Evolutionary conservation across 2,888 invertebrate species (phyloP).

Genomic region (Amphipyra tragopoginis): DNA sequence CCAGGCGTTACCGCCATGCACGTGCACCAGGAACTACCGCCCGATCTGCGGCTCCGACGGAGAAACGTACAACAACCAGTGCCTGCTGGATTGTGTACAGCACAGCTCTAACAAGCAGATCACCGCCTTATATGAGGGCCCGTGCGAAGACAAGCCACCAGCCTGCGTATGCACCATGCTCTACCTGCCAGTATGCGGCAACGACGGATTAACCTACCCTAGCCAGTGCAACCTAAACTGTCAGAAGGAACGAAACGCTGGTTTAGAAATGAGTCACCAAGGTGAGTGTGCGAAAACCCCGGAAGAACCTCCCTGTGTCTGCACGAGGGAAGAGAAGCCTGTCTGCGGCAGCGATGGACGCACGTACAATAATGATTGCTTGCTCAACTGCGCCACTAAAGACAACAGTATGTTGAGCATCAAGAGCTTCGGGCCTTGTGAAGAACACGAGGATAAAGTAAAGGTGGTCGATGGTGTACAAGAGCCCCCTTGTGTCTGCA

Average conservation of each 20-base stretch:
- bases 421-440: conserved; percentile 44
- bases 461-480: conserved; percentile 34
- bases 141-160: conserved; percentile 27
- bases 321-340: conserved; percentile 58
- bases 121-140: conserved; percentile 31
- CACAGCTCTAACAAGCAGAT: conserved; percentile 31
- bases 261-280: conserved; percentile 11
- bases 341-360: conserved; percentile 68
- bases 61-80: conserved; percentile 91
- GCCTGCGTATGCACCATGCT: conserved; percentile 56
- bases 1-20: conserved; percentile 68
- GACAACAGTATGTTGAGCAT: conserved; percentile 46
- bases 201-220: conserved; percentile 64
- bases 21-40: conserved; percentile 65
- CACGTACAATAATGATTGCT: conserved; percentile 66
- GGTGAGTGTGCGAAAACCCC: not conserved
- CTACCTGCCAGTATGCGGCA: conserved; percentile 67
- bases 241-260: conserved; percentile 19
- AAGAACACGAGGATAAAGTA: conserved; percentile 27
- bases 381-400: conserved; percentile 60
- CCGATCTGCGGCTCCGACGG: conserved; percentile 94
- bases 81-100: conserved; percentile 89
- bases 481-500: conserved; percentile 54
- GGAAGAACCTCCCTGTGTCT: conserved; percentile 46
- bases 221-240: conserved; percentile 62